These are phyloP conservation scores for Synchiropus splendidus DNA, from an alignment of 2,113 vertebrate species.

Conservation along the genomic window DNA sequence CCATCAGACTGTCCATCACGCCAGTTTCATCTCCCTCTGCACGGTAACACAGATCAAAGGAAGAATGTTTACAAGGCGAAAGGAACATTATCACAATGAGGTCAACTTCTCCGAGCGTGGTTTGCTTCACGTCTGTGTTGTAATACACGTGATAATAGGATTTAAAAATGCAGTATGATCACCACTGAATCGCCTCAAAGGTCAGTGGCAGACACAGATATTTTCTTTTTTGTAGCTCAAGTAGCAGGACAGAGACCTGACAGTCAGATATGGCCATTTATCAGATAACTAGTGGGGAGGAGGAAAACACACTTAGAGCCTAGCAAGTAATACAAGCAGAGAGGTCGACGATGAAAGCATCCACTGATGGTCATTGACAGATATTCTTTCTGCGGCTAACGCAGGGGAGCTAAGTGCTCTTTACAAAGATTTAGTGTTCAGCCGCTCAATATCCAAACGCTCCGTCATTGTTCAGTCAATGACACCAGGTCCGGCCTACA, in stretches of 20 bases:
- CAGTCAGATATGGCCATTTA: conserved; percentile 13
- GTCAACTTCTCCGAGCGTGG: too few species aligned
- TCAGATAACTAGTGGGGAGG: conserved; percentile 23
- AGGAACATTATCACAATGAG: too few species aligned
- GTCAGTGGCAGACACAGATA: too few species aligned
- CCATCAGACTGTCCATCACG: conserved; percentile 97
- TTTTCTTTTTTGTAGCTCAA: too few species aligned
- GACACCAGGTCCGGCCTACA: conserved; percentile 50
- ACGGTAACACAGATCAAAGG: conserved; percentile 20
- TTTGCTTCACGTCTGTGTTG: too few species aligned
- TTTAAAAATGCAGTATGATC: too few species aligned
- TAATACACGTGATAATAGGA: too few species aligned
- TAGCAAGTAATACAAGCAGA: conserved; percentile 40
- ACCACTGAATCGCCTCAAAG: too few species aligned
- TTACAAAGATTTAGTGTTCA: conserved; percentile 66
- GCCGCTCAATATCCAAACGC: conserved; percentile 44
- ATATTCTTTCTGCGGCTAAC: conserved; percentile 59
- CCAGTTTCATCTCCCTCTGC: conserved; percentile 95
- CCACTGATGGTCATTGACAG: conserved; percentile 63
- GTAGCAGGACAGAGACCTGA: too few species aligned
- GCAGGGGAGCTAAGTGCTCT: conserved; percentile 65
- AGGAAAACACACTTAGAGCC: conserved; percentile 44
- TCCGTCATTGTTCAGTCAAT: conserved; percentile 66
- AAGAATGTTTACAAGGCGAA: too few species aligned
- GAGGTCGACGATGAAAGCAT: conserved; percentile 60